Evolutionary conservation across 2,113 vertebrate species (phyloP).

Genomic region (Phrynosoma platyrhinos): DNA sequence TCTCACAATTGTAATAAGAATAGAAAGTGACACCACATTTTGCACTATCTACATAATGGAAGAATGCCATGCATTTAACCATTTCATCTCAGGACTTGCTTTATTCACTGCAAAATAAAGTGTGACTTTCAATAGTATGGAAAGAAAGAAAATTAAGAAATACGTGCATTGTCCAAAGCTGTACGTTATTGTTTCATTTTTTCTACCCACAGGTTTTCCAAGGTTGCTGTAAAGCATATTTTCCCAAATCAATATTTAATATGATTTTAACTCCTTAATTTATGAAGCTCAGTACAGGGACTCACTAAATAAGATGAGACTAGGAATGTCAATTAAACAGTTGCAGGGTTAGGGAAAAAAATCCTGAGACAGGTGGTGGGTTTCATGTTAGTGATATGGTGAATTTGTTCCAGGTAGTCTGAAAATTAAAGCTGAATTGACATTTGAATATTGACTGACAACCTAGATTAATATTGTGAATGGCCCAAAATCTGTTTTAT

Average conservation of each 20-base stretch:
- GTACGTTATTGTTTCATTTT: not conserved
- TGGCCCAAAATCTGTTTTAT: not conserved
- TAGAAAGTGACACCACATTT: slow-evolving; percentile 65
- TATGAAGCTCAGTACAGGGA: not conserved
- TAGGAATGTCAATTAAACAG: not conserved
- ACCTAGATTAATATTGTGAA: not conserved
- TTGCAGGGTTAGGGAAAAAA: not conserved
- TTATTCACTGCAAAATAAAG: slow-evolving; percentile 22
- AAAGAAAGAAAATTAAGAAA: slow-evolving; percentile 2
- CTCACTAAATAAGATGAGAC: not conserved
- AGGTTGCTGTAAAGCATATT: not conserved
- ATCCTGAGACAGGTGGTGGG: not conserved
- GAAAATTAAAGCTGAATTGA: not conserved
- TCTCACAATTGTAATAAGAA: slow-evolving; percentile 66
- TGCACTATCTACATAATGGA: slow-evolving; percentile 64
- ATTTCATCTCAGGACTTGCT: slow-evolving; percentile 39
- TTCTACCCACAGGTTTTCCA: too few relatives aligned
- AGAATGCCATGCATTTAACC: slow-evolving; percentile 64
- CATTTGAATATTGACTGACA: not conserved
- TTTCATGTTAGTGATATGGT: not conserved
- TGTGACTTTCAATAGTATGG: not conserved
- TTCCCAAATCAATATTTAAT: not conserved
- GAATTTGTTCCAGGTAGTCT: not conserved
- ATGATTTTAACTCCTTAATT: not conserved
- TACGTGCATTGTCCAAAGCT: not conserved